Base-by-base conservation (phyloP, 2,888 invertebrate species). In the Sicus ferrugineus region DNA sequence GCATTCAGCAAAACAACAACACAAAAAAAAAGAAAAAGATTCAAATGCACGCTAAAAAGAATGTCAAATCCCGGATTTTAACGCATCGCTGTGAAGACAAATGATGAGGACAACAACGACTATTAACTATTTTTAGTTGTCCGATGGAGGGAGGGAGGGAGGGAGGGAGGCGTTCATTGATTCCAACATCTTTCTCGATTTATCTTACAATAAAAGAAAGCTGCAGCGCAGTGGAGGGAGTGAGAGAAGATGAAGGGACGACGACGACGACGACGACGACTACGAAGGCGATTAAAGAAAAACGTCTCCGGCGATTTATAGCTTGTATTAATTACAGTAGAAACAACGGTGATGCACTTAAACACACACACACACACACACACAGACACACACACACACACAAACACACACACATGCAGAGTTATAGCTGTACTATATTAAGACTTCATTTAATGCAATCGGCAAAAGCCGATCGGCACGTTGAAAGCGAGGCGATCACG, bases 291-390 rank as follows among this genome's bases (percentile, higher is more conserved):
- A 62, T 26, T 5, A 16, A 38, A 61, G 19, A 38, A 23, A 42
- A 65, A 21, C 31, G 54, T 23, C 16, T 54, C 38, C 28, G 54
- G 71, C 42, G n/a, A 1, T 16, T 42, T 34, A 34, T 34, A 34
- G 9, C 7, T 9, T 34, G 14, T 34, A 34, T 34, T 9, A 34
- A 34, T 34, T 9, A 34, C 38, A 11, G 7, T 38, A 9, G 11
- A 38, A 38, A 38, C 7, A 38, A 38, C 11, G 7, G 38, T 38
- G 6, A 38, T 11, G 11, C 11, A 38, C 6, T 9, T 38, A 38
- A 38, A 38, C 38, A 38, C 38, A 38, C 38, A 38, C 38, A 38
- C 38, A 38, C 38, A 38, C 38, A 38, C 11, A 38, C 16, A n/a
- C n/a, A n/a, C n/a, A n/a, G n/a, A n/a, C 19, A 2, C 19, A 58